Evolutionary conservation across 2,888 invertebrate genomes (phyloP).

Genomic region (Synergus laeviventris): DNA sequence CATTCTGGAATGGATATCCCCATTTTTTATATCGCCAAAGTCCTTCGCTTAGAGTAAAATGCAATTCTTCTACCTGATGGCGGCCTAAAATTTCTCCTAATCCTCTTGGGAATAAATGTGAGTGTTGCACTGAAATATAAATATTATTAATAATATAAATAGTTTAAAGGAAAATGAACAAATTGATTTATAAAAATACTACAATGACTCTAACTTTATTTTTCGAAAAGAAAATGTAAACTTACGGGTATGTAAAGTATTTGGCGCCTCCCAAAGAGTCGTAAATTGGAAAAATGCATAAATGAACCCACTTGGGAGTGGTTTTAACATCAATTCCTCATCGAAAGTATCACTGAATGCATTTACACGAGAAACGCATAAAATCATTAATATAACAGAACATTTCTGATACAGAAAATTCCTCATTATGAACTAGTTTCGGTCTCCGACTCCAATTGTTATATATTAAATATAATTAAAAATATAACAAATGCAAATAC

Average conservation of each 20-base stretch:
- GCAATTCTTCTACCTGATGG: conserved; percentile 92
- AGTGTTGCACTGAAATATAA: conserved; percentile 83
- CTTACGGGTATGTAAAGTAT: conserved; percentile 65
- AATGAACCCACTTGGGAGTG: conserved; percentile 88
- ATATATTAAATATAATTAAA: not conserved
- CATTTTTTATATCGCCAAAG: conserved; percentile 95
- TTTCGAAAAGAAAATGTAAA: conserved; percentile 42
- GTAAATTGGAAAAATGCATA: conserved; percentile 95
- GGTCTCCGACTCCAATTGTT: not conserved
- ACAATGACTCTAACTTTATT: conserved; percentile 32
- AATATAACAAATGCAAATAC: not conserved
- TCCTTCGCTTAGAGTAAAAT: conserved; percentile 94
- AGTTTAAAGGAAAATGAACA: conserved; percentile 2
- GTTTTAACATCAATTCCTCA: conserved; percentile 93
- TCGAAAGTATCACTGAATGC: conserved; percentile 83
- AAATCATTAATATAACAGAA: conserved; percentile 18
- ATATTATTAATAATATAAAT: conserved; percentile 42
- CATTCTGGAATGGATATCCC: conserved; percentile 94
- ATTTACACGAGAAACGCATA: conserved; percentile 6
- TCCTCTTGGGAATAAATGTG: conserved; percentile 91
- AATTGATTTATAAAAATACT: conserved; percentile 1
- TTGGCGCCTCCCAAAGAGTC: conserved; percentile 82
- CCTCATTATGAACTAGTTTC: not conserved
- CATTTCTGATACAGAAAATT: not conserved
- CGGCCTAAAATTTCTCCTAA: conserved; percentile 91